These are phyloP conservation scores for Ernsta delagoae DNA, from an alignment of 2,888 invertebrate species.

Conservation along the genomic window DNA sequence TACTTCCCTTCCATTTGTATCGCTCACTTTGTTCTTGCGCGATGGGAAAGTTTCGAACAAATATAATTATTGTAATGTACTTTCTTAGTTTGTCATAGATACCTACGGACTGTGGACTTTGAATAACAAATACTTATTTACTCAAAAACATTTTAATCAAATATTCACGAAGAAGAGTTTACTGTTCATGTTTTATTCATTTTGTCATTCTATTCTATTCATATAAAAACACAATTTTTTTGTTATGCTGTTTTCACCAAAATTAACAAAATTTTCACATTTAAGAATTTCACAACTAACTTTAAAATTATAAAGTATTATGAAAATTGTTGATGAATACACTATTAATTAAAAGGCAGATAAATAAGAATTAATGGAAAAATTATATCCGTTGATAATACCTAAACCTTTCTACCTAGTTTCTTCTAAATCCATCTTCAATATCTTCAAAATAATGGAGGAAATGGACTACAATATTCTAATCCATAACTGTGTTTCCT, in stretches of 20 bases:
- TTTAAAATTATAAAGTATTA: too few species aligned
- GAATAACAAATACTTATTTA: slow-evolving; percentile 15
- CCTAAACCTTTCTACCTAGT: too few species aligned
- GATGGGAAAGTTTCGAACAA: slow-evolving; percentile 43
- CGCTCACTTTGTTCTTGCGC: slow-evolving; percentile 56
- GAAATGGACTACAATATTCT: neutral
- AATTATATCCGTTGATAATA: too few species aligned
- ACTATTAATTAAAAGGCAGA: too few species aligned
- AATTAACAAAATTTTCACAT: neutral
- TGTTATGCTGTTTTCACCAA: too few species aligned
- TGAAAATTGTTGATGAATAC: too few species aligned
- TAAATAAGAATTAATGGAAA: too few species aligned
- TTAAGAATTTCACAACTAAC: too few species aligned
- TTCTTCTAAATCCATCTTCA: too few species aligned
- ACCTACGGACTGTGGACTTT: neutral
- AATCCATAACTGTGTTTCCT: neutral
- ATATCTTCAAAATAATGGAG: too few species aligned
- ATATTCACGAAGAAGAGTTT: slow-evolving; percentile 3
- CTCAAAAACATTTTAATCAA: slow-evolving; percentile 11
- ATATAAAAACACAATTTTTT: too few species aligned
- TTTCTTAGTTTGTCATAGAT: slow-evolving; percentile 24
- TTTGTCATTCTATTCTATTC: too few species aligned
- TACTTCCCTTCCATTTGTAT: slow-evolving; percentile 77
- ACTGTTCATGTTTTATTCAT: slow-evolving; percentile 5
- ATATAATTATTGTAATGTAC: slow-evolving; percentile 37